A percentile compares a stretch with the other conserved stretches of the same genome.
Evolutionary conservation across 1,140 invertebrate genomes (phyloP).

Genomic region (Bombus turneri): DNA sequence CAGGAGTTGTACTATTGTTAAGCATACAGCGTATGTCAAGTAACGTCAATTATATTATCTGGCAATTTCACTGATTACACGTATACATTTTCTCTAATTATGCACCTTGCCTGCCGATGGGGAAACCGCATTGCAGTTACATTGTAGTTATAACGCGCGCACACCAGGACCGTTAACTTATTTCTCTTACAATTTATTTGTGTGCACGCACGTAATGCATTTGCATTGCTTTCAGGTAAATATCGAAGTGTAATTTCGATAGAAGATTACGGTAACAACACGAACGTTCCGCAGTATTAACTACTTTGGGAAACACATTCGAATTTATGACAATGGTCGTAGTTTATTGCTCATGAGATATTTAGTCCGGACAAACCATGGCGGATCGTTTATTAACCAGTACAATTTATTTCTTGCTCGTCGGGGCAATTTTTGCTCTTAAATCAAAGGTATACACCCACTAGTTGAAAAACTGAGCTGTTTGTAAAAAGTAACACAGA

Average conservation of each 20-base stretch:
- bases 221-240: conserved; percentile 38
- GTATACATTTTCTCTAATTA: conserved; percentile 51
- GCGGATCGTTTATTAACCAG: not conserved
- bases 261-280: conserved; percentile 34
- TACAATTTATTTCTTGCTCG: not conserved
- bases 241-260: conserved; percentile 45
- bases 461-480: not conserved
- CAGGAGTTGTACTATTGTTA: not conserved
- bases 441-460: not conserved
- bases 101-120: conserved; percentile 34
- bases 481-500: not conserved
- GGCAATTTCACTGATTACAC: conserved; percentile 50
- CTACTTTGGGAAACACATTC: not conserved
- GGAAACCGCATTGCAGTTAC: conserved; percentile 46
- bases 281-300: not conserved
- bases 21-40: conserved; percentile 34
- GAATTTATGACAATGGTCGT: conserved; percentile 37
- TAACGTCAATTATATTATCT: conserved; percentile 46
- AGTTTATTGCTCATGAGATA: not conserved
- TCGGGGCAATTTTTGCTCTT: not conserved
- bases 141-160: conserved; percentile 44
- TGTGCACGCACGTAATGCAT: conserved; percentile 28
- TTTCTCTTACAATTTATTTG: conserved; percentile 46
- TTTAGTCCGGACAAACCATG: not conserved
- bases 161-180: conserved; percentile 40